Conservation (phyloP, 2,888 invertebrate species). For the Heliconius ethilla region DNA sequence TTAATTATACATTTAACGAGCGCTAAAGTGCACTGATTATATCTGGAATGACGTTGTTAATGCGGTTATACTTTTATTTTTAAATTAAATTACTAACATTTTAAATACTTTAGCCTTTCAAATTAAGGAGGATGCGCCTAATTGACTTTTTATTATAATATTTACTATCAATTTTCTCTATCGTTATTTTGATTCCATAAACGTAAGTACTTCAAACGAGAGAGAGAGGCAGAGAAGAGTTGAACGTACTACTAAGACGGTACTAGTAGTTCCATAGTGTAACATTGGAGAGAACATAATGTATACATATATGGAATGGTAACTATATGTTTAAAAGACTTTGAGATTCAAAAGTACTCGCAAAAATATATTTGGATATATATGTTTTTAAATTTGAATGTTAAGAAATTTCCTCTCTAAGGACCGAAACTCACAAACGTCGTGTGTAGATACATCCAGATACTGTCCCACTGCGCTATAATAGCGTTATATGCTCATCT, state of each 20-base stretch:
- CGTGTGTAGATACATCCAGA: neutral
- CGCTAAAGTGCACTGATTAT: conserved; percentile 9
- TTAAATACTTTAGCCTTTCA: neutral
- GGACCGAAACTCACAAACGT: neutral
- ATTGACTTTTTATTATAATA: neutral
- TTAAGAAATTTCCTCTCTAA: neutral
- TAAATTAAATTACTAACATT: too few relatives aligned
- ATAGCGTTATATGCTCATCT: neutral
- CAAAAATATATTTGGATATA: too few relatives aligned
- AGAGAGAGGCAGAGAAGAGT: too few relatives aligned
- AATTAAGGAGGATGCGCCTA: neutral
- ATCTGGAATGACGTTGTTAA: neutral
- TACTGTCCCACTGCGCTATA: neutral
- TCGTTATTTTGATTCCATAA: neutral
- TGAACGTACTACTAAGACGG: too few relatives aligned
- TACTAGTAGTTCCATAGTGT: too few relatives aligned
- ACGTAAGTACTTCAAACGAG: too few relatives aligned
- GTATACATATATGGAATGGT: too few relatives aligned
- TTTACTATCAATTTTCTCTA: neutral
- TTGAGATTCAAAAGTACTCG: too few relatives aligned
- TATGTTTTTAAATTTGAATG: too few relatives aligned
- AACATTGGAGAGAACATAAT: too few relatives aligned
- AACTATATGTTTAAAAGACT: too few relatives aligned
- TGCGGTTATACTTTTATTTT: neutral
- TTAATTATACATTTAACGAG: conserved; percentile 14